phyloP scores from a whole-genome alignment of 2,888 invertebrate species.

The Callyntrura sp. region DNA sequence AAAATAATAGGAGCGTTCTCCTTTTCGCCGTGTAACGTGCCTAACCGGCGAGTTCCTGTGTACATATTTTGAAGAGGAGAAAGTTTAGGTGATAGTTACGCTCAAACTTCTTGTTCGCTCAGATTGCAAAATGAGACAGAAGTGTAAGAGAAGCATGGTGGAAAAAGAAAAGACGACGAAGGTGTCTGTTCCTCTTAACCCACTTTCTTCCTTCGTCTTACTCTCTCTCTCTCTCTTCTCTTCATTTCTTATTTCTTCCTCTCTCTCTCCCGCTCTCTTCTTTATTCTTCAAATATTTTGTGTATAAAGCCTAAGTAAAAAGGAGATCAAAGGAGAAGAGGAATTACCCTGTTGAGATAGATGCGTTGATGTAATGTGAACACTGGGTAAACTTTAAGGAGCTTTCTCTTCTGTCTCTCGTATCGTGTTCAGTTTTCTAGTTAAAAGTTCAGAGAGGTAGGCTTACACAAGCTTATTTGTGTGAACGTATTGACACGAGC shows the following conservation, averaged over 20 bases:
- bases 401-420: constrained; percentile 1
- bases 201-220: constrained; percentile 44
- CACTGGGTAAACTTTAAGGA: constrained; percentile 21
- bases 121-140: background rate
- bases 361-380: constrained; percentile 17
- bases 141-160: constrained; percentile 1
- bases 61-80: background rate
- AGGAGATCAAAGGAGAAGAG: background rate
- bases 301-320: constrained; percentile 7
- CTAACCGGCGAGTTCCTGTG: background rate
- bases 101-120: background rate
- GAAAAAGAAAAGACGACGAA: constrained; percentile 38
- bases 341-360: constrained; percentile 40
- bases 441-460: constrained; percentile 16
- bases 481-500: background rate
- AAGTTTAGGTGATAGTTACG: background rate
- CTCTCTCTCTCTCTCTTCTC: background rate
- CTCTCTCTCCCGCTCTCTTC: background rate
- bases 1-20: background rate
- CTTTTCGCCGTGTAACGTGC: background rate
- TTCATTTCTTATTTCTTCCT: too few species aligned
- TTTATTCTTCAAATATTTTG: background rate
- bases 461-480: background rate
- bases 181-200: constrained; percentile 73
- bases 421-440: background rate